phyloP scores from a whole-genome alignment of 2,888 invertebrate genomes.

The Hirtodrosophila cameraria region DNA sequence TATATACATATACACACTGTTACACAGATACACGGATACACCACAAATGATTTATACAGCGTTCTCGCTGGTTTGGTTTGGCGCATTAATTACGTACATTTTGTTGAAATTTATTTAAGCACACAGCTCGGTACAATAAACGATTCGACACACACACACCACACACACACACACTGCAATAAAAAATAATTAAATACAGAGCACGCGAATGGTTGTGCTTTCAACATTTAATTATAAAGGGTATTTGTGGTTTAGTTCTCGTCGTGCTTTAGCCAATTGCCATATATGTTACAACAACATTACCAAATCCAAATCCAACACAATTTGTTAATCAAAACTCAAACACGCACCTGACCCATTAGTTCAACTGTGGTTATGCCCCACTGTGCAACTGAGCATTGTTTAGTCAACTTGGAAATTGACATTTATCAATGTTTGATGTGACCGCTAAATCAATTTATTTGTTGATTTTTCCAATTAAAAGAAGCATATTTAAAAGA shows the following conservation, averaged over 20 bases:
- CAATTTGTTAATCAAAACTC: constrained; percentile 43
- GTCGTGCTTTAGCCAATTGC: constrained; percentile 19
- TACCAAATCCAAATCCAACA: background rate
- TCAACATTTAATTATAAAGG: constrained; percentile 63
- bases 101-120: constrained; percentile 70
- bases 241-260: constrained; percentile 39
- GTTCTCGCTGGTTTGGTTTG: constrained; percentile 31
- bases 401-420: too few relatives aligned
- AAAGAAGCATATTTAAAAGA: too few relatives aligned
- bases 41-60: constrained; percentile 53
- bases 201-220: constrained; percentile 30
- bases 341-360: constrained; percentile 23
- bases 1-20: constrained; percentile 1
- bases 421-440: too few relatives aligned
- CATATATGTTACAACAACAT: background rate
- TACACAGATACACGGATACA: background rate
- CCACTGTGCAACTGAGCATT: too few relatives aligned
- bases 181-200: constrained; percentile 22
- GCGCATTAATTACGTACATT: constrained; percentile 74
- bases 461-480: too few relatives aligned
- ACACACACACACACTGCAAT: background rate
- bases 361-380: too few relatives aligned
- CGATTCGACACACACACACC: background rate
- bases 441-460: too few relatives aligned
- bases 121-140: constrained; percentile 25